These are phyloP conservation scores for Andrena camellia DNA, from an alignment of 2,888 invertebrate species.

Conservation along the genomic window DNA sequence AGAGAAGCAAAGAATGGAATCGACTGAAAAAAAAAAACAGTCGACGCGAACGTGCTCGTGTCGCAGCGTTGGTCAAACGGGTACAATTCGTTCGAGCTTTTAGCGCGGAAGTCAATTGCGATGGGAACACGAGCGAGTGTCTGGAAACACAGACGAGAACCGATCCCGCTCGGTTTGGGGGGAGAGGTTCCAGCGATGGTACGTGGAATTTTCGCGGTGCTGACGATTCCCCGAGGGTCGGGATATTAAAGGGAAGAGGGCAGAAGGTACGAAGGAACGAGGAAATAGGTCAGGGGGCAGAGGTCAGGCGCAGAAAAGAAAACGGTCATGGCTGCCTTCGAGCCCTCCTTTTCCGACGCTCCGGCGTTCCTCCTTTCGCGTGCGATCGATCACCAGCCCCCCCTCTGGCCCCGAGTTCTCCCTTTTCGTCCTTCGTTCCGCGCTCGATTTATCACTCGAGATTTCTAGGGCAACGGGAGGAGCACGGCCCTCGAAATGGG, in stretches of 20 bases:
- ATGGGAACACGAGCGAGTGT: neutral
- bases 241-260: constrained; percentile 30
- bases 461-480: constrained; percentile 4
- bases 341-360: constrained; percentile 33
- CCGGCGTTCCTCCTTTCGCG: constrained; percentile 23
- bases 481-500: constrained; percentile 16
- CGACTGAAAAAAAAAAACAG: neutral
- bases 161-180: neutral
- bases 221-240: constrained; percentile 10
- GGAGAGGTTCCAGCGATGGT: no score
- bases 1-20: constrained; percentile 23
- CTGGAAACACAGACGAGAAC: neutral
- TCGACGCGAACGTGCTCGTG: neutral
- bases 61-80: neutral
- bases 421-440: constrained; percentile 39
- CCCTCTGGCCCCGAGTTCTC: constrained; percentile 17
- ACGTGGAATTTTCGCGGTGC: neutral
- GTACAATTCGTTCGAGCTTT: constrained; percentile 31
- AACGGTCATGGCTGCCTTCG: constrained; percentile 63
- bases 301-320: constrained; percentile 68
- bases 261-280: constrained; percentile 14
- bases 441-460: constrained; percentile 61
- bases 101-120: neutral
- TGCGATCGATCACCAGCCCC: constrained; percentile 46
- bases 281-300: constrained; percentile 71